Conservation (phyloP, 2,888 invertebrate species). For the Phrixothrix hirtus region DNA sequence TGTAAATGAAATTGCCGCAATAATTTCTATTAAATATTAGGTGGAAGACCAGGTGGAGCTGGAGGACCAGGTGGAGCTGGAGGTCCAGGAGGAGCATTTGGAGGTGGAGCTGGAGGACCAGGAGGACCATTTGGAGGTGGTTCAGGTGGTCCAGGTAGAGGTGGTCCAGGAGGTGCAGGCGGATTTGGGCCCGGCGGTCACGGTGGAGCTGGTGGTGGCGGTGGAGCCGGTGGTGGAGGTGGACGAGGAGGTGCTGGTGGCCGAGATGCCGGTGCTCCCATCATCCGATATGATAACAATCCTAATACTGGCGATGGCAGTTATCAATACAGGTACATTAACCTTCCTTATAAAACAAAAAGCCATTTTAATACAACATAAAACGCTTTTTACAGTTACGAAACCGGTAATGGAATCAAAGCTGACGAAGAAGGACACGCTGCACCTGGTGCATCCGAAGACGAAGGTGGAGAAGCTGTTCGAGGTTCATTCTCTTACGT, state of each 20-base stretch:
- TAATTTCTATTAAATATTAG: neutral
- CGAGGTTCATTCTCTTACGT: constrained; percentile 68
- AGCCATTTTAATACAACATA: neutral
- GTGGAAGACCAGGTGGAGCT: neutral
- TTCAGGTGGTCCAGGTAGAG: constrained; percentile 15
- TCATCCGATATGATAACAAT: constrained; percentile 62
- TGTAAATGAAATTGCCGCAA: no score
- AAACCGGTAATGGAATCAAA: constrained; percentile 67
- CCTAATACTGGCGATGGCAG: constrained; percentile 64
- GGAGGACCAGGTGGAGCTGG: constrained; percentile 4
- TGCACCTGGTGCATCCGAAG: constrained; percentile 63
- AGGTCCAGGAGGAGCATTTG: constrained; percentile 7
- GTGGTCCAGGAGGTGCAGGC: constrained; percentile 21
- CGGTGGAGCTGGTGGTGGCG: constrained; percentile 28
- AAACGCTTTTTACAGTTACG: constrained; percentile 57
- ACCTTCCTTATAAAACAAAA: neutral
- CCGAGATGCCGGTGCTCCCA: constrained; percentile 56
- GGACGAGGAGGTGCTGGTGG: constrained; percentile 39
- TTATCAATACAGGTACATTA: constrained; percentile 58
- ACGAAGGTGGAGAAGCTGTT: constrained; percentile 61
- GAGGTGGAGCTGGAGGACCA: constrained; percentile 7
- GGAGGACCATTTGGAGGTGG: constrained; percentile 4
- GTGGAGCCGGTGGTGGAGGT: constrained; percentile 36
- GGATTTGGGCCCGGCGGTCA: constrained; percentile 19
- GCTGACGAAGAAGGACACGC: constrained; percentile 65